Evolutionary conservation across 2,113 vertebrate genomes (phyloP).

Genomic region (Sardina pilchardus): DNA sequence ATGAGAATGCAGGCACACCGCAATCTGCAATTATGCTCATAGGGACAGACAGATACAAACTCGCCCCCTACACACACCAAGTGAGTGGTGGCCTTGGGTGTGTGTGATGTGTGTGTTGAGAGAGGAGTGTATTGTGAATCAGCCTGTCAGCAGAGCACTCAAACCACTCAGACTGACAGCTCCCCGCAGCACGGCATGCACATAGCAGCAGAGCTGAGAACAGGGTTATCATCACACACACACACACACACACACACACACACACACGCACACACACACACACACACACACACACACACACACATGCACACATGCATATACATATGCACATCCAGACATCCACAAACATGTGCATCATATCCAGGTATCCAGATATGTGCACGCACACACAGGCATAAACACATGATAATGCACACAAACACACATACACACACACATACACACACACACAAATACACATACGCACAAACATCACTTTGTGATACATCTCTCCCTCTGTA

Average conservation of each 20-base stretch:
- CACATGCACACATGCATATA: no score
- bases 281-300: constrained; percentile 25
- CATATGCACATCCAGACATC: constrained; percentile 3
- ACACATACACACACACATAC: constrained; percentile 20
- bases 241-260: constrained; percentile 32
- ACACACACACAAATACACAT: neutral
- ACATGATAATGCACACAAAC: neutral
- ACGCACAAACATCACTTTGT: no score
- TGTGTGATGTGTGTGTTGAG: constrained; percentile 65
- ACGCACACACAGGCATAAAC: no score
- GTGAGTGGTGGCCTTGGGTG: constrained; percentile 53
- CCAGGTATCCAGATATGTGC: no score
- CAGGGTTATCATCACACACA: constrained; percentile 29
- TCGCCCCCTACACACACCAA: no score
- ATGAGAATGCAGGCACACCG: no score
- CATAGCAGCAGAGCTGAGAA: constrained; percentile 36
- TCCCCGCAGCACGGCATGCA: constrained; percentile 41
- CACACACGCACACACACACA: constrained; percentile 19
- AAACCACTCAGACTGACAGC: constrained; percentile 53
- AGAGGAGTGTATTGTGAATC: constrained; percentile 61
- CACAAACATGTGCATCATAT: no score
- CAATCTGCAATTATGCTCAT: no score
- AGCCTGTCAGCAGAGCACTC: constrained; percentile 57
- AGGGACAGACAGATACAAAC: no score
- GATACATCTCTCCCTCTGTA: no score